Base-by-base conservation (phyloP, 2,797 vertebrate genomes). In the Parambassis ranga region DNA sequence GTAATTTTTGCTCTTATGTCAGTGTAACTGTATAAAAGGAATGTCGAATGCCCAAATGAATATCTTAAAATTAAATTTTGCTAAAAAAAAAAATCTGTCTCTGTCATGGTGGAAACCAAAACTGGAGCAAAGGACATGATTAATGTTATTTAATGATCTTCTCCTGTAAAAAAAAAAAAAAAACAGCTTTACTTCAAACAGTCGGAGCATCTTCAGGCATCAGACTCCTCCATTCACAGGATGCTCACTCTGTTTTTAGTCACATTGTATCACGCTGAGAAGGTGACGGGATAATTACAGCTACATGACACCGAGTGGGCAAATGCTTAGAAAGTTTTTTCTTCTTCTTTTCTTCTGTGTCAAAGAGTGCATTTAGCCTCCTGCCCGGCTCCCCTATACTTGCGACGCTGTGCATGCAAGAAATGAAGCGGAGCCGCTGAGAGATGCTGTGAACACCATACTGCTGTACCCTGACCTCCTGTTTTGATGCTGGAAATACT, bases 231-330 rank as follows among this genome's bases (percentile, higher is more conserved):
- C 22, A 62, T 56, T 47, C 51, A 44, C 56, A 47, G n/a, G 70
- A 50, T 44, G 32, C 23, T 71, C 52, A 7, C 23, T 61, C 26
- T 67, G 36, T 56, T 67, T 55, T 67, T 56, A 67, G 64, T 83
- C 81, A 66, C 51, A 62, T 50, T 22, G 55, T 42, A 33, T 56
- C 55, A 63, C 73, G 58, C 81, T 66, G 81, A 60, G 68, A 75
- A 52, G 67, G 52, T 71, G 85, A 87, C 87, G 74, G 58, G 57
- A 24, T 88, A 87, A 90, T 90, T 85, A 75, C 77, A 75, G 74
- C 26, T 14, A 41, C 37, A 41, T 31, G 37, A 24, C 33, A 23
- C 20, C 2, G 51, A 63, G 82, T 83, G 75, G 84, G 86, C 28
- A 56, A 55, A 36, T 1, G 43, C 63, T 69, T 14, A 18, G 32